These are phyloP conservation scores for Cactoblastis cactorum DNA, from an alignment of 2,888 invertebrate genomes.

Conservation along the genomic window DNA sequence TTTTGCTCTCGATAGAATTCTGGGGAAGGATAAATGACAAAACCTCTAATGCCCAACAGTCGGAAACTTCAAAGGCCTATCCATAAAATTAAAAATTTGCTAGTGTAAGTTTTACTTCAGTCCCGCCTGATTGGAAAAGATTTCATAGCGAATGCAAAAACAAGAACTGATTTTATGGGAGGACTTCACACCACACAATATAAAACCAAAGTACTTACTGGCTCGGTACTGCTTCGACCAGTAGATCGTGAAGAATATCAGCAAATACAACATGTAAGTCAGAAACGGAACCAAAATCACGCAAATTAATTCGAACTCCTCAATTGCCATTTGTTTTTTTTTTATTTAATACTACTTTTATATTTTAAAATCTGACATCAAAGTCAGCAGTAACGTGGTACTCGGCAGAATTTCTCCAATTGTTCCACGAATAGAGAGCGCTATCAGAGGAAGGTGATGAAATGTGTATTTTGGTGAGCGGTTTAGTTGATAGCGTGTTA, in stretches of 20 bases:
- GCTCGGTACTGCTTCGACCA: conserved; percentile 11
- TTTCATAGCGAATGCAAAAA: too few relatives aligned
- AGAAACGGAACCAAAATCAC: conserved; percentile 40
- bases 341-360: neutral
- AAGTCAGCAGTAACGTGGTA: neutral
- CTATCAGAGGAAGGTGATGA: neutral
- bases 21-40: too few relatives aligned
- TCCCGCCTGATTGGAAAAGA: too few relatives aligned
- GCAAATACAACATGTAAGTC: conserved; percentile 37
- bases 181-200: neutral
- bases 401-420: conserved; percentile 3
- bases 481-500: neutral
- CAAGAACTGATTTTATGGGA: too few relatives aligned
- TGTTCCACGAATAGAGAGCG: neutral
- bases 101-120: too few relatives aligned
- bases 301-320: conserved; percentile 34
- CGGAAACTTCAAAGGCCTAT: too few relatives aligned
- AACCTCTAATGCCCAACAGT: too few relatives aligned
- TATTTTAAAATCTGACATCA: neutral
- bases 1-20: too few relatives aligned
- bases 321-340: conserved; percentile 26
- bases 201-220: conserved; percentile 6
- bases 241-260: conserved; percentile 29
- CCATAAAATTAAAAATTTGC: too few relatives aligned
- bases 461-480: neutral